Evolutionary conservation across 2,113 vertebrate species (phyloP).

Genomic region (Crotophaga sulcirostris): DNA sequence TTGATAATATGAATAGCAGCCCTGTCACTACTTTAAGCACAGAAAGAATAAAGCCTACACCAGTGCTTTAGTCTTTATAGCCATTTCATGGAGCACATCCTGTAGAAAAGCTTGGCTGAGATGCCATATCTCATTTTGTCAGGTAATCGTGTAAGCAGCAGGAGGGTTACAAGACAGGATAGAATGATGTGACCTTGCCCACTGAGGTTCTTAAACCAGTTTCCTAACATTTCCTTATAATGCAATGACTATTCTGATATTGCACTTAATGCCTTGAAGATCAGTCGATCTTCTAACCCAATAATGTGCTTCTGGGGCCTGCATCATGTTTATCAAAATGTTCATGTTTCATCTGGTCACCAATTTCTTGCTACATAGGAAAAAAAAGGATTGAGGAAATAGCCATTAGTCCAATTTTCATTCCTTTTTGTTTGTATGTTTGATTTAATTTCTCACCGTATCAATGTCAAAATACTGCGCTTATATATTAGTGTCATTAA

Average conservation of each 20-base stretch:
- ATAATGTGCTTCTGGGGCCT: background rate
- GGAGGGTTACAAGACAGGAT: background rate
- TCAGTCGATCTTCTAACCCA: background rate
- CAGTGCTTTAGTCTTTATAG: background rate
- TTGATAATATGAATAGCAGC: background rate
- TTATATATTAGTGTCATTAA: background rate
- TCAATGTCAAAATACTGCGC: background rate
- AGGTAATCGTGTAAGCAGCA: background rate
- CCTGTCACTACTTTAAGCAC: background rate
- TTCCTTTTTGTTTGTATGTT: background rate
- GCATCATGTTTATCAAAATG: background rate
- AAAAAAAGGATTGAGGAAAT: background rate
- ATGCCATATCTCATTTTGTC: background rate
- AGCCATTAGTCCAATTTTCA: background rate
- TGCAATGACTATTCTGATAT: background rate
- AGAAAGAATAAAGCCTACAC: background rate
- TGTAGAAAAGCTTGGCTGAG: background rate
- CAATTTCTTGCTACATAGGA: background rate
- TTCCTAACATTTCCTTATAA: background rate
- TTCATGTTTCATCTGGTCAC: background rate
- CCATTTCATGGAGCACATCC: background rate
- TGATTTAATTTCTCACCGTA: background rate
- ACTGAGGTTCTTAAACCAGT: background rate
- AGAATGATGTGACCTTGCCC: background rate
- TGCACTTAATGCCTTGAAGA: background rate